Evolutionary conservation across 2,888 invertebrate genomes (phyloP), one percentile per base, ranked within the genome.

Genomic region (Strigamia maritima): DNA sequence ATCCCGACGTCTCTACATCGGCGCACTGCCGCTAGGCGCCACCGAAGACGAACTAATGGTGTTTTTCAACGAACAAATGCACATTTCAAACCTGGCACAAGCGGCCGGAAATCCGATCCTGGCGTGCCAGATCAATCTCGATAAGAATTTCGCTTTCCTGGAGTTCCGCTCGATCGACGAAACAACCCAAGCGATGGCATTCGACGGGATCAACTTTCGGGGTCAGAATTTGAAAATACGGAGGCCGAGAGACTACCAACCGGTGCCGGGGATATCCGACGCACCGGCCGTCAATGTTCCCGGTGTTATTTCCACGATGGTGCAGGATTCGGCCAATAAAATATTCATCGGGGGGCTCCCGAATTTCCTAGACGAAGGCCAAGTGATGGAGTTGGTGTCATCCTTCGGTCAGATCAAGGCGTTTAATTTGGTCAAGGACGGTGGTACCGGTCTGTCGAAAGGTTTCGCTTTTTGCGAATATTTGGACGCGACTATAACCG

Each of bases 391-490:
- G 89, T 89, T 99, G 83, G 90, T 99, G 86, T 94, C 96, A 90
- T 98, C 98, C 80, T 99, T 99, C 90, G 99, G 99, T 82, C 97
- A 98, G 86, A 90, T 99, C 82, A 91, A 97, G 85, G 98, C 98
- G 78, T 99, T 99, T 90, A 98, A 99, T 90, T 90, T 99, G 88
- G 98, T 98, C 81, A 98, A 98, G 88, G 98, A 99, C 87, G 94
- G 96, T n/a, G 95, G 97, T 8, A 98, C 98, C 80, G 98, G 98
- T 44, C 89, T 98, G 78, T 97, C 97, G 86, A 99, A 99, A 88
- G 98, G 99, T 38, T 99, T 98, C 87, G 99, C 98, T n/a, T 99
- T 99, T 89, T 98, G 98, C 86, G 98, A 99, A 89, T 99, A 98
- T 88, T 93, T 96, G 82, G 99, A 99, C 86, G 93, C 95, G 80